Evolutionary conservation across 2,888 invertebrate genomes (phyloP).

Genomic region (Allophyes oxyacanthae): DNA sequence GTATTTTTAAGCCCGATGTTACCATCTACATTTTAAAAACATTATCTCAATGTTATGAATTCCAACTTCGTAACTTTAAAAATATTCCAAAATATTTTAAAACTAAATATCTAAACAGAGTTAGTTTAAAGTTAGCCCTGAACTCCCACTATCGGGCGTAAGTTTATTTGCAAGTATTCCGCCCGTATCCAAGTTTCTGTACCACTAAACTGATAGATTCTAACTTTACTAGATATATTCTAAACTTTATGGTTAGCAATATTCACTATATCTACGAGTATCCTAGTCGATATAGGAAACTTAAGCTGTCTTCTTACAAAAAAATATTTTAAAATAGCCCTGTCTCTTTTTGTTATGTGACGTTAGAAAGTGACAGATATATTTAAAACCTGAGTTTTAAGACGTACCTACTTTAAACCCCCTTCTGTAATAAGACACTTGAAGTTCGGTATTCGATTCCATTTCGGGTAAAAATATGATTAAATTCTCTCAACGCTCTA

Average conservation of each 20-base stretch:
- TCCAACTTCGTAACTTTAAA: constrained; percentile 5
- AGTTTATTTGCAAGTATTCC: constrained; percentile 43
- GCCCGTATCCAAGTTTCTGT: constrained; percentile 44
- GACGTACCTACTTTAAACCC: too few relatives aligned
- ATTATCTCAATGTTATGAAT: constrained; percentile 14
- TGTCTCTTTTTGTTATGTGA: too few relatives aligned
- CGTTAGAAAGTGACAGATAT: too few relatives aligned
- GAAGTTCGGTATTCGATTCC: too few relatives aligned
- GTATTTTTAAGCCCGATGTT: not conserved
- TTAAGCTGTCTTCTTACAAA: too few relatives aligned
- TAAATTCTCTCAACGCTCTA: too few relatives aligned
- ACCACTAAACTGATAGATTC: constrained; percentile 13
- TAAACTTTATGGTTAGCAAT: constrained; percentile 19
- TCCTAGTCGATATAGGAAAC: not conserved
- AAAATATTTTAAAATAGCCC: too few relatives aligned
- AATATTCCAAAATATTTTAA: constrained; percentile 35
- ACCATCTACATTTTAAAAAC: constrained; percentile 8
- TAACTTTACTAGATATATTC: constrained; percentile 37
- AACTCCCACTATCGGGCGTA: constrained; percentile 40
- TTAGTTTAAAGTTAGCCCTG: constrained; percentile 14
- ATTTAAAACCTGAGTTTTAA: too few relatives aligned
- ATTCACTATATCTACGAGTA: constrained; percentile 1
- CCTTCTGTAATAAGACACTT: too few relatives aligned
- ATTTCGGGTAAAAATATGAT: too few relatives aligned
- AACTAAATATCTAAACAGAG: constrained; percentile 42